A percentile compares a stretch with the other conserved stretches of the same genome.
phyloP scores from a whole-genome alignment of 2,797 vertebrate species.

The Uromys caudimaculatus region DNA sequence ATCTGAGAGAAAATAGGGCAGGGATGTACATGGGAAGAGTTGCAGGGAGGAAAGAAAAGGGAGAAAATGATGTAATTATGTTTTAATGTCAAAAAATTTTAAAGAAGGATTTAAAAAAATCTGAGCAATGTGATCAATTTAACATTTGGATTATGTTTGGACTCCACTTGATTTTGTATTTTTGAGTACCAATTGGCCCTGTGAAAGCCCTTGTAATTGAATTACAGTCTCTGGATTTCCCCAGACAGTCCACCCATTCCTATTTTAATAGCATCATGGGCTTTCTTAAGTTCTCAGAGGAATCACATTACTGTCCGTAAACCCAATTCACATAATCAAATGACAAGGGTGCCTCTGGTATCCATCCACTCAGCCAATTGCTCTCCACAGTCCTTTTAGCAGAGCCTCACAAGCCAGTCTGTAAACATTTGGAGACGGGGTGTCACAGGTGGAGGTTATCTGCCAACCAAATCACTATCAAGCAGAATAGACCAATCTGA shows the following conservation, averaged over 20 bases:
- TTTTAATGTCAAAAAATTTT: not conserved
- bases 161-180: conserved; percentile 58
- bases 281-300: conserved; percentile 60
- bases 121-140: conserved; percentile 39
- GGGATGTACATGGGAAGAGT: not conserved
- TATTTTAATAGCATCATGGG: conserved; percentile 62
- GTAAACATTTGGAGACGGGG: conserved; percentile 36
- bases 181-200: conserved; percentile 51
- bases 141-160: conserved; percentile 38
- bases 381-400: not conserved
- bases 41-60: not conserved
- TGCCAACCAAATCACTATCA: conserved; percentile 17
- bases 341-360: conserved; percentile 41
- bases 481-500: conserved; percentile 46
- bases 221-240: conserved; percentile 60
- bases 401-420: conserved; percentile 22
- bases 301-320: conserved; percentile 64
- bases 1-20: not conserved
- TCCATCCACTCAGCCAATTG: conserved; percentile 31
- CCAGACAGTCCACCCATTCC: conserved; percentile 51
- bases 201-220: conserved; percentile 64
- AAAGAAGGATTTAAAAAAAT: not conserved
- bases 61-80: not conserved
- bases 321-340: conserved; percentile 61
- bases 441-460: conserved; percentile 29